These are phyloP conservation scores for Diplolepis rosae DNA, from an alignment of 2,888 invertebrate genomes.

Conservation along the genomic window DNA sequence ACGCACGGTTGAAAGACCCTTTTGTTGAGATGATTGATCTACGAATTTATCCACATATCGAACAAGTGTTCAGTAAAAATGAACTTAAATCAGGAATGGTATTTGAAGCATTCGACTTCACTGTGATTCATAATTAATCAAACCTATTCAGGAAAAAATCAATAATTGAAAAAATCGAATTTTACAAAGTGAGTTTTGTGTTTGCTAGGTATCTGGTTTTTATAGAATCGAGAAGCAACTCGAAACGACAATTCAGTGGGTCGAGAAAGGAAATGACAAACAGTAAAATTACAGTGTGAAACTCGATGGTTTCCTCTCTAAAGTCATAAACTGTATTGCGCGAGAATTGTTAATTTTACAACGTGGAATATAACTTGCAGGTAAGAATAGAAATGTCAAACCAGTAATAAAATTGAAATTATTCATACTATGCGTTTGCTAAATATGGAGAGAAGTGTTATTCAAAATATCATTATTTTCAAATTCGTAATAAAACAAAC, in stretches of 20 bases:
- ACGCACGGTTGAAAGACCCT: background rate
- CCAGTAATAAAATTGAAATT: background rate
- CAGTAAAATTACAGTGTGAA: slow-evolving; percentile 14
- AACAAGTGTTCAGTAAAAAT: background rate
- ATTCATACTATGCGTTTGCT: no score
- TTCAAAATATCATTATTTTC: no score
- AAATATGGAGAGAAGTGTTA: no score
- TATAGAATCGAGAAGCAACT: background rate
- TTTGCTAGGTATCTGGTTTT: background rate
- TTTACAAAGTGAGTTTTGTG: background rate
- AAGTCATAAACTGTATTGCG: slow-evolving; percentile 19
- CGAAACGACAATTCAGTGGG: background rate
- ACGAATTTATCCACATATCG: slow-evolving; percentile 4
- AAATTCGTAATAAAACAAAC: no score
- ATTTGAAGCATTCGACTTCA: background rate
- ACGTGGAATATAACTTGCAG: slow-evolving; percentile 14
- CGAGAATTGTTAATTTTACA: slow-evolving; percentile 23
- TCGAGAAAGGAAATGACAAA: slow-evolving; percentile 5
- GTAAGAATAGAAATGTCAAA: background rate
- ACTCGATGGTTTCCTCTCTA: slow-evolving; percentile 19
- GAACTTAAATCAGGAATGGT: background rate
- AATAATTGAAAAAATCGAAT: background rate
- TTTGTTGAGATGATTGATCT: slow-evolving; percentile 17
- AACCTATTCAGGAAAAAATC: background rate
- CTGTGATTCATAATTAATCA: background rate